These are phyloP conservation scores for Pseudococcus viburni DNA, from an alignment of 2,888 invertebrate genomes.

Conservation along the genomic window DNA sequence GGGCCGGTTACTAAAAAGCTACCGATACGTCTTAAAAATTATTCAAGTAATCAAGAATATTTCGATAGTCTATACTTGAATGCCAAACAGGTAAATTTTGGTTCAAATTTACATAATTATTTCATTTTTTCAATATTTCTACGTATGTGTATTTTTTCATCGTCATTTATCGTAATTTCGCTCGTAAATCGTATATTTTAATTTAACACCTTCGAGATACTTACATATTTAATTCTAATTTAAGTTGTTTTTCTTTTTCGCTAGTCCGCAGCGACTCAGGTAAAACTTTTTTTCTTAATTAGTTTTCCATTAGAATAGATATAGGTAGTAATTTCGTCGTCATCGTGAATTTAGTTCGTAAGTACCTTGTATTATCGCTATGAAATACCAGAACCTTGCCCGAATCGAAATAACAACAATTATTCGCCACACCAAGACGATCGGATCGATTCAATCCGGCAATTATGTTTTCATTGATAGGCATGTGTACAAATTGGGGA, in stretches of 20 bases:
- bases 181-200: too few species aligned
- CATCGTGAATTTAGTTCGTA: too few species aligned
- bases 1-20: constrained; percentile 60
- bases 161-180: not conserved
- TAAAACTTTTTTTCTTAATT: not conserved
- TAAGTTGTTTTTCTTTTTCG: not conserved
- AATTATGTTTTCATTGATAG: not conserved
- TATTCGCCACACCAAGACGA: not conserved
- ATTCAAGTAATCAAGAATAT: constrained; percentile 49
- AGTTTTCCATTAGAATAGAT: not conserved
- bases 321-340: too few species aligned
- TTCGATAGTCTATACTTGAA: constrained; percentile 63
- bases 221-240: not conserved
- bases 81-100: constrained; percentile 64
- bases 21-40: constrained; percentile 64
- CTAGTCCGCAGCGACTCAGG: constrained; percentile 17
- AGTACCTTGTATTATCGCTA: too few species aligned
- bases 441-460: not conserved
- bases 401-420: not conserved
- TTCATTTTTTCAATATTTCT: not conserved
- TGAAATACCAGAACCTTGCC: not conserved
- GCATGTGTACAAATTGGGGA: too few species aligned
- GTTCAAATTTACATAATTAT: not conserved
- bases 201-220: not conserved
- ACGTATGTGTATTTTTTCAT: not conserved